phyloP scores from a whole-genome alignment of 1,140 invertebrate species.

The Trypoxylus dichotomus region DNA sequence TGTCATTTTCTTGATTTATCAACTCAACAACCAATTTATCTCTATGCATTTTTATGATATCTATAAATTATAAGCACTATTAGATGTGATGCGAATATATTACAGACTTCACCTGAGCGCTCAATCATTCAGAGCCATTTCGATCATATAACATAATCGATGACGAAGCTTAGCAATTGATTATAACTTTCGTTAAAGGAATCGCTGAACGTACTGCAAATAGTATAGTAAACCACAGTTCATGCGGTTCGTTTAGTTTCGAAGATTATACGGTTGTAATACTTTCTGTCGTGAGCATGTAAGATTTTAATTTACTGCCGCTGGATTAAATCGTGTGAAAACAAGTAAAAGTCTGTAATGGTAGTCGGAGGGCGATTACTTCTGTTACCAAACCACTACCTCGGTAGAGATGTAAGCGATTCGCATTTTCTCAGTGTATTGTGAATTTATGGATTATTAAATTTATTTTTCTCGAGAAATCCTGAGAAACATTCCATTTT shows the following conservation, averaged over 20 bases:
- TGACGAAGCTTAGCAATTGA: not conserved
- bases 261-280: not conserved
- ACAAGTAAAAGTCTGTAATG: not conserved
- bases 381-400: not conserved
- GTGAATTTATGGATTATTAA: not conserved
- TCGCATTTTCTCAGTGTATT: not conserved
- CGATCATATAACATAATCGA: not conserved
- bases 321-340: constrained; percentile 3
- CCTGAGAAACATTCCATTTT: not conserved
- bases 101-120: not conserved
- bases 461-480: not conserved
- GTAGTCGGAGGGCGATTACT: not conserved
- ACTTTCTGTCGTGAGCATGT: not conserved
- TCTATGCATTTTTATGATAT: too few species aligned
- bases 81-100: not conserved
- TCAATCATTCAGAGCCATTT: not conserved
- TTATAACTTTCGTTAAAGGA: not conserved
- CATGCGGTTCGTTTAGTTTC: not conserved
- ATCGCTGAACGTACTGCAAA: not conserved
- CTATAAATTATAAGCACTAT: too few species aligned
- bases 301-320: constrained; percentile 15
- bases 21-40: too few species aligned
- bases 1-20: too few species aligned
- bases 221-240: not conserved
- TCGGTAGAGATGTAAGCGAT: not conserved